These are phyloP conservation scores for Pangasius djambal DNA, from an alignment of 2,797 vertebrate genomes.

Conservation along the genomic window DNA sequence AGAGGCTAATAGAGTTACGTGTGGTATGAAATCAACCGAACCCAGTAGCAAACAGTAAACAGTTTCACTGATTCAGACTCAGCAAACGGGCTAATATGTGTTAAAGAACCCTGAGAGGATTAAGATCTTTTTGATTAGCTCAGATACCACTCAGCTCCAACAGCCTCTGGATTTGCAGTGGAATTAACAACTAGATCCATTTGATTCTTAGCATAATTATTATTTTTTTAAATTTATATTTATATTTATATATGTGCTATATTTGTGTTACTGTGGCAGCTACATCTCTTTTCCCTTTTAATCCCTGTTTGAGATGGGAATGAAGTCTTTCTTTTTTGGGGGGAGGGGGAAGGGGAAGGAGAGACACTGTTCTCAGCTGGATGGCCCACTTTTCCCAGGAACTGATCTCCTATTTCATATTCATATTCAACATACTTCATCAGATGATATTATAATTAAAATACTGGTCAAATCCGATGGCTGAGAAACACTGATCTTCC, in stretches of 20 bases:
- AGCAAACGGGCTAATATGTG: not conserved
- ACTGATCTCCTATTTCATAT: constrained; percentile 16
- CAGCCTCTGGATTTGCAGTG: not conserved
- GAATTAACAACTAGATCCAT: not conserved
- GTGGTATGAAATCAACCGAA: not conserved
- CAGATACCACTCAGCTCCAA: not conserved
- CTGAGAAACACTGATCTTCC: not conserved
- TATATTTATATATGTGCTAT: not conserved
- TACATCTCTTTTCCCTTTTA: not conserved
- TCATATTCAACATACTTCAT: constrained; percentile 23
- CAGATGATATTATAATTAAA: constrained; percentile 4
- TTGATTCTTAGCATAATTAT: not conserved
- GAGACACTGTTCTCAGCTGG: constrained; percentile 6
- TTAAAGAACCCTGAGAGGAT: not conserved
- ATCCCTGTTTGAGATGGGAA: not conserved
- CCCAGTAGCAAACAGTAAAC: not conserved
- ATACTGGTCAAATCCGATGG: not conserved
- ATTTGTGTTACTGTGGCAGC: not conserved
- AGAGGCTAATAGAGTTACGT: not conserved
- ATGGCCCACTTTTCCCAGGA: constrained; percentile 9
- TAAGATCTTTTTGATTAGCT: not conserved
- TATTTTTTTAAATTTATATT: no score
- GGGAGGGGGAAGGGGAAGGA: no score
- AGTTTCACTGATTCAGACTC: not conserved
- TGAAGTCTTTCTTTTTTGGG: not conserved